Conservation (phyloP, 1,140 invertebrate species). For the Drosophila pachea region DNA sequence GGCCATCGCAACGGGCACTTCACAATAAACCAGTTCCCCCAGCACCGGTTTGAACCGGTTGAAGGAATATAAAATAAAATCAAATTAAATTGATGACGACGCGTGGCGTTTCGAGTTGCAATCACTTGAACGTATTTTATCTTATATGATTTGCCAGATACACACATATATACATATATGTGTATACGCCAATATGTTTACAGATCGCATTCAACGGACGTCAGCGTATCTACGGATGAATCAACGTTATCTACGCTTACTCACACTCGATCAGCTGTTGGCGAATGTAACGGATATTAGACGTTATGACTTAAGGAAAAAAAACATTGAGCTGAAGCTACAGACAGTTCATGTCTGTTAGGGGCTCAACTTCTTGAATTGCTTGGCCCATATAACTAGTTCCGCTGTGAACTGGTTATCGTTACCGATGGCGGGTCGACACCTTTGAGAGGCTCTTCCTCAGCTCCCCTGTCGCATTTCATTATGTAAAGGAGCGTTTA, state of each 20-base stretch:
- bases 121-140: not conserved
- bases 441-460: slow-evolving; percentile 3
- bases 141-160: not conserved
- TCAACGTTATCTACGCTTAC: slow-evolving; percentile 11
- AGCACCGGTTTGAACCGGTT: slow-evolving; percentile 43
- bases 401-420: not conserved
- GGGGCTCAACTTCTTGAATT: not conserved
- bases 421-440: not conserved
- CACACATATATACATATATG: not conserved
- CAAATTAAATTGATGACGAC: slow-evolving; percentile 13
- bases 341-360: not conserved
- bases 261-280: slow-evolving; percentile 11
- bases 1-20: slow-evolving; percentile 23
- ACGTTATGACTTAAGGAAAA: not conserved
- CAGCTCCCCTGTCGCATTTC: not conserved
- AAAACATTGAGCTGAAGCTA: not conserved
- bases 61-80: not conserved
- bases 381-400: not conserved
- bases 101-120: slow-evolving; percentile 20
- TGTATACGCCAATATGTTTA: slow-evolving; percentile 6
- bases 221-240: too few relatives aligned
- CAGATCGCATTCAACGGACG: slow-evolving; percentile 2
- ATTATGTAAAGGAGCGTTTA: not conserved
- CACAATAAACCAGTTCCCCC: slow-evolving; percentile 29
- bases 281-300: slow-evolving; percentile 4